Evolutionary conservation across 37 sponge, comb jelly and placozoan species (phyloP).

Genomic region (Diacarnus erythraeanus): DNA sequence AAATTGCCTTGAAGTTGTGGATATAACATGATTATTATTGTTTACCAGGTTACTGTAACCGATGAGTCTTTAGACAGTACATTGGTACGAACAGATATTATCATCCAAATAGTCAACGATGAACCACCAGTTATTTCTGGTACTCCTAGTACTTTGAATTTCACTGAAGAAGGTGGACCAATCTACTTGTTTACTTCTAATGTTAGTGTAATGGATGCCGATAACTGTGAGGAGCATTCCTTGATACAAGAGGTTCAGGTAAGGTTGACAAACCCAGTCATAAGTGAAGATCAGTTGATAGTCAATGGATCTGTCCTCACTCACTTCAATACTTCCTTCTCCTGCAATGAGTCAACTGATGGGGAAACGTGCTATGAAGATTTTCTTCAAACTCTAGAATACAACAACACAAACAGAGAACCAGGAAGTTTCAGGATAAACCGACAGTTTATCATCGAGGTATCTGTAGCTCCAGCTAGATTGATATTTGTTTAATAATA

Average conservation of each 20-base stretch:
- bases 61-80: constrained; percentile 6
- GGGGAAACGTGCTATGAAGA: constrained; percentile 1
- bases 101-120: constrained; percentile 31
- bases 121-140: constrained; percentile 29
- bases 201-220: constrained; percentile 30
- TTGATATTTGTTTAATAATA: background rate
- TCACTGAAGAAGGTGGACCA: constrained; percentile 43
- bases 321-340: background rate
- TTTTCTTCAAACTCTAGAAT: constrained; percentile 8
- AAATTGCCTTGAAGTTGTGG: no score
- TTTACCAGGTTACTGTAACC: constrained; percentile 17
- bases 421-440: constrained; percentile 1
- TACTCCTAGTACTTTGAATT: background rate
- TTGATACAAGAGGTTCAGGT: constrained; percentile 1
- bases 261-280: constrained; percentile 3
- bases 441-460: constrained; percentile 15
- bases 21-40: background rate
- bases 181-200: constrained; percentile 9
- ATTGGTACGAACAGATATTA: background rate
- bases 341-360: background rate
- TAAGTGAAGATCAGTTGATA: constrained; percentile 34
- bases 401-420: constrained; percentile 42
- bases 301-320: background rate
- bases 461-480: constrained; percentile 5
- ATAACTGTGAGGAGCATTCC: constrained; percentile 38